A percentile compares a stretch with the other conserved stretches of the same genome.
Conservation (phyloP, 1,140 invertebrate species). For the Drosophila trapezifrons region DNA sequence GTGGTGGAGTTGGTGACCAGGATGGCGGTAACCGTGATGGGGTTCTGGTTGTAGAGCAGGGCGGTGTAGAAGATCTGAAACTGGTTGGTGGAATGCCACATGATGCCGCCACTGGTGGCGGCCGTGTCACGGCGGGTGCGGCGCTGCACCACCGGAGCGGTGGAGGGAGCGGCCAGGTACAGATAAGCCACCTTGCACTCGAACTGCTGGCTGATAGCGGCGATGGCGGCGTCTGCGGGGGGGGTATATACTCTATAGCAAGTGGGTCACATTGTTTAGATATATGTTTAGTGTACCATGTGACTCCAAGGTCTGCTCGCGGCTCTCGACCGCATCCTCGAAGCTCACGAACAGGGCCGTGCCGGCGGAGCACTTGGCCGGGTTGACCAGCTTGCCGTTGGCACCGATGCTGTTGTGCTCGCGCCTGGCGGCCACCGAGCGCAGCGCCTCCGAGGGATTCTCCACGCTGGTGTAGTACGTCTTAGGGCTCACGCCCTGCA, state of each 20-base stretch:
- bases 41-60: constrained; percentile 31
- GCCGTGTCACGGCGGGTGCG: constrained; percentile 68
- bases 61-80: constrained; percentile 64
- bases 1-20: constrained; percentile 38
- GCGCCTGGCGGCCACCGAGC: constrained; percentile 47
- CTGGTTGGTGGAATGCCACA: constrained; percentile 37
- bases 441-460: constrained; percentile 72
- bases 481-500: constrained; percentile 68
- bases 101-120: constrained; percentile 31
- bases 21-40: constrained; percentile 31
- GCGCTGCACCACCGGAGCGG: constrained; percentile 51
- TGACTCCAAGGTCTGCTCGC: constrained; percentile 82
- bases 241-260: not conserved
- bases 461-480: constrained; percentile 78
- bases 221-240: constrained; percentile 73
- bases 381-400: constrained; percentile 57
- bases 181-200: constrained; percentile 76
- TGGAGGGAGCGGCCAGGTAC: constrained; percentile 67
- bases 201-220: constrained; percentile 63
- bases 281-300: constrained; percentile 83
- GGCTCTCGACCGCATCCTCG: constrained; percentile 79
- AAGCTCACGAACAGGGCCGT: constrained; percentile 81
- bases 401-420: constrained; percentile 68
- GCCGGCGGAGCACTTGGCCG: constrained; percentile 65
- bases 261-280: constrained; percentile 6